phyloP scores from a whole-genome alignment of 2,888 invertebrate genomes.

The Spodoptera littoralis region DNA sequence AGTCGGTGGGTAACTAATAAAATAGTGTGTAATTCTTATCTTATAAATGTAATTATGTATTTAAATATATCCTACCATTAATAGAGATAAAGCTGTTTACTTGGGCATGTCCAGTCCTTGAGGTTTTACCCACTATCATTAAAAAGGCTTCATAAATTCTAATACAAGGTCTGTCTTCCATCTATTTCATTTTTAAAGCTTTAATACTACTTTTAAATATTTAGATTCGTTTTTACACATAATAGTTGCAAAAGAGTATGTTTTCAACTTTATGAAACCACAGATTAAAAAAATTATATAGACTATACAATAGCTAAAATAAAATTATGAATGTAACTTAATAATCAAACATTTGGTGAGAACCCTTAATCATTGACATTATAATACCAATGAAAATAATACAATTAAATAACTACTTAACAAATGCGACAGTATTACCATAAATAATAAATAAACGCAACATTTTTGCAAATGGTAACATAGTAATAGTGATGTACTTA shows the following conservation, averaged over 20 bases:
- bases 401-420: no score
- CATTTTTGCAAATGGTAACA: slow-evolving; percentile 1
- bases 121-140: slow-evolving; percentile 27
- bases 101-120: slow-evolving; percentile 42
- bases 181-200: slow-evolving; percentile 37
- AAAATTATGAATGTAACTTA: no score
- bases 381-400: no score
- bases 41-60: slow-evolving; percentile 5
- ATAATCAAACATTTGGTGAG: no score
- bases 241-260: slow-evolving; percentile 8
- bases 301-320: no score
- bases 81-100: slow-evolving; percentile 12
- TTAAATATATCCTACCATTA: slow-evolving; percentile 16
- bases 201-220: slow-evolving; percentile 24
- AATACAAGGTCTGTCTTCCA: slow-evolving; percentile 34
- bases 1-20: slow-evolving; percentile 45
- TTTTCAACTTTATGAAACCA: no score
- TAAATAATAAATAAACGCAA: slow-evolving; percentile 17
- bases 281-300: no score
- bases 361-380: no score
- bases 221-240: slow-evolving; percentile 31
- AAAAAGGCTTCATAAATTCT: slow-evolving; percentile 15
- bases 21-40: slow-evolving; percentile 22
- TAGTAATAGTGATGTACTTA: slow-evolving; percentile 43
- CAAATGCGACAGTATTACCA: slow-evolving; percentile 15